A percentile compares a stretch with the other conserved stretches of the same genome.
These are phyloP conservation scores for Varecia variegata DNA, from an alignment of 2,797 vertebrate genomes.

Conservation along the genomic window DNA sequence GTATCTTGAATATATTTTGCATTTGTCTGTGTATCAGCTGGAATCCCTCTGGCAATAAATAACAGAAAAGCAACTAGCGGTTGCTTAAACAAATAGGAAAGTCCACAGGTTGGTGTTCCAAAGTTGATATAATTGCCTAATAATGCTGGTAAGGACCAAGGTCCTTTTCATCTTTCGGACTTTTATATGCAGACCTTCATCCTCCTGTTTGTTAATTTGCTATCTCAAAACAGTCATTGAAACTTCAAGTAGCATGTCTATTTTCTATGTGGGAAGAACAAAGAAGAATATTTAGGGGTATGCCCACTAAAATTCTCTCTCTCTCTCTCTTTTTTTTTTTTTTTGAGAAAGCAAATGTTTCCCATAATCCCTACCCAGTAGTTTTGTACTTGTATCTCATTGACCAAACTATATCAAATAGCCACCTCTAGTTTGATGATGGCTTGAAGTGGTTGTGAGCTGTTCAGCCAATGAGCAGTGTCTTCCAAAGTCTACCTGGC, in stretches of 20 bases:
- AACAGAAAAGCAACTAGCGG: constrained; percentile 56
- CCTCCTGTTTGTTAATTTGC: background rate
- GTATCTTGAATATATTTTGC: constrained; percentile 7
- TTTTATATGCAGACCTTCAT: background rate
- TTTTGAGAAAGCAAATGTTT: background rate
- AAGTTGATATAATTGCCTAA: constrained; percentile 19
- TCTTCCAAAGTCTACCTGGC: background rate
- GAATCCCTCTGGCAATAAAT: constrained; percentile 62
- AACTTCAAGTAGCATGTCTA: background rate
- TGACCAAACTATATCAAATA: background rate
- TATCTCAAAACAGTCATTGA: background rate
- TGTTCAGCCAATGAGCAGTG: background rate
- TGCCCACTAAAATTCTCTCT: background rate
- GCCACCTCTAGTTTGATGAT: background rate
- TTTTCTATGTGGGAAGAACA: background rate
- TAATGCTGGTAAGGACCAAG: background rate
- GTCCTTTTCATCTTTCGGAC: background rate
- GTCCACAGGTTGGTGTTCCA: constrained; percentile 38
- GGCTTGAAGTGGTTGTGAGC: background rate
- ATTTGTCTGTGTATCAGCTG: background rate
- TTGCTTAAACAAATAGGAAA: constrained; percentile 49
- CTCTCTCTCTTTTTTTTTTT: background rate
- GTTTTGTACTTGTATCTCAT: background rate
- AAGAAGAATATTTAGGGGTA: background rate
- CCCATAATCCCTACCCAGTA: background rate